Evolutionary conservation across 2,113 vertebrate species (phyloP).

Genomic region (Porphyrio hochstetteri): DNA sequence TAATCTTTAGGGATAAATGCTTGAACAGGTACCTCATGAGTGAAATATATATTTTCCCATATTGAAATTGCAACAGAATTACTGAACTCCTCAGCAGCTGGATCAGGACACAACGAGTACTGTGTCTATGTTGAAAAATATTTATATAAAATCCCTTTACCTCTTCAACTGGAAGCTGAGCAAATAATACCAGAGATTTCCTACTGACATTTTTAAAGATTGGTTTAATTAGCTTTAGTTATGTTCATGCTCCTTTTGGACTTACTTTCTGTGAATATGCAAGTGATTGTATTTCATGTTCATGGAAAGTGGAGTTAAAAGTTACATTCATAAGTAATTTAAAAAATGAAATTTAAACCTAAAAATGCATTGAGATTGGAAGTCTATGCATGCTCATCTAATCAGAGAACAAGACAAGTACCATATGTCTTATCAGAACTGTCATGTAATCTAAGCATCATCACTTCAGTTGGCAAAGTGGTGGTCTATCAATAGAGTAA

Average conservation of each 20-base stretch:
- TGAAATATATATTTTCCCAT: not conserved
- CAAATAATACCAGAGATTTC: constrained; percentile 29
- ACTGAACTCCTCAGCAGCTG: not conserved
- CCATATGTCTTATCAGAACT: not conserved
- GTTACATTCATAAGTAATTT: not conserved
- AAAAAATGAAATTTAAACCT: not conserved
- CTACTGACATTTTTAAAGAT: not conserved
- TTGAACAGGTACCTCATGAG: not conserved
- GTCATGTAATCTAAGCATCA: not conserved
- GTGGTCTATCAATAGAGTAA: not conserved
- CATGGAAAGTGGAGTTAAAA: constrained; percentile 13
- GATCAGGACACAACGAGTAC: not conserved
- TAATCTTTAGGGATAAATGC: not conserved
- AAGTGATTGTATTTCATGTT: not conserved
- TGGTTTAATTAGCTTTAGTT: constrained; percentile 1
- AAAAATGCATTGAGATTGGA: not conserved
- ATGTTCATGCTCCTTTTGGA: not conserved
- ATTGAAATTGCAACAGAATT: not conserved
- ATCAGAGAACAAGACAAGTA: not conserved
- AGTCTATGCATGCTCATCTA: not conserved
- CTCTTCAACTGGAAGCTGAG: not conserved
- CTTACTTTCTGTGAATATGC: not conserved
- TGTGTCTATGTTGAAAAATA: not conserved
- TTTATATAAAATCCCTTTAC: constrained; percentile 20
- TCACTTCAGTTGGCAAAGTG: not conserved